Evolutionary conservation across 53 echinoderm and acorn worm genomes (phyloP).

Genomic region (Mesocentrotus franciscanus): DNA sequence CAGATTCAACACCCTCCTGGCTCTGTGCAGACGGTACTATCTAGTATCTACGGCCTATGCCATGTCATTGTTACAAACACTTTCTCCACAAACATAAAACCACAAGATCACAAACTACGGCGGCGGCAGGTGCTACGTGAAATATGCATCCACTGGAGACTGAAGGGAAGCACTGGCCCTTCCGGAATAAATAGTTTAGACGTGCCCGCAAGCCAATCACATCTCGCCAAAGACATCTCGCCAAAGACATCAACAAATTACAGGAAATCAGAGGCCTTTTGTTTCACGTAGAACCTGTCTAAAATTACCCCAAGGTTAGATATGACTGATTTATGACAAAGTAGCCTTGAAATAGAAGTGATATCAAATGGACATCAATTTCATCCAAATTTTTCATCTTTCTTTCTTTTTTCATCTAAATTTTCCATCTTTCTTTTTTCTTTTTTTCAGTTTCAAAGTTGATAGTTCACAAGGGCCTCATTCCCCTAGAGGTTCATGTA

Average conservation of each 20-base stretch:
- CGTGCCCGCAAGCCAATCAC: conserved; percentile 5
- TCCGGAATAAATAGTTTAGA: conserved; percentile 49
- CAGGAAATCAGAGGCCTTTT: not conserved
- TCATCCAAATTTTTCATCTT: too few species aligned
- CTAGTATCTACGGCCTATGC: not conserved
- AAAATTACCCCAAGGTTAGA: not conserved
- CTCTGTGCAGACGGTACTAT: not conserved
- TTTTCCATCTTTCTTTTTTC: too few species aligned
- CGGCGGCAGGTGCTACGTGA: conserved; percentile 50
- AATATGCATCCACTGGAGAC: conserved; percentile 51
- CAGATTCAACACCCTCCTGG: not conserved
- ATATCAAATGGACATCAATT: too few species aligned
- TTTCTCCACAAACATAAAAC: not conserved
- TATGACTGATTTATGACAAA: not conserved
- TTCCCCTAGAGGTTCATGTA: too few species aligned
- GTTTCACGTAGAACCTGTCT: not conserved
- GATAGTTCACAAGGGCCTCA: too few species aligned
- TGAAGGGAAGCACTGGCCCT: not conserved
- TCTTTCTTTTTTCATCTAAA: too few species aligned
- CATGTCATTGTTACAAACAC: not conserved
- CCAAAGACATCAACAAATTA: not conserved
- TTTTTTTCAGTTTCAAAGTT: too few species aligned
- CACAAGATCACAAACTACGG: not conserved
- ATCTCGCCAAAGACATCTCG: not conserved
- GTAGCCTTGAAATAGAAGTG: not conserved